Evolutionary conservation across 2,797 vertebrate species (phyloP).

Genomic region (Myripristis murdjan): DNA sequence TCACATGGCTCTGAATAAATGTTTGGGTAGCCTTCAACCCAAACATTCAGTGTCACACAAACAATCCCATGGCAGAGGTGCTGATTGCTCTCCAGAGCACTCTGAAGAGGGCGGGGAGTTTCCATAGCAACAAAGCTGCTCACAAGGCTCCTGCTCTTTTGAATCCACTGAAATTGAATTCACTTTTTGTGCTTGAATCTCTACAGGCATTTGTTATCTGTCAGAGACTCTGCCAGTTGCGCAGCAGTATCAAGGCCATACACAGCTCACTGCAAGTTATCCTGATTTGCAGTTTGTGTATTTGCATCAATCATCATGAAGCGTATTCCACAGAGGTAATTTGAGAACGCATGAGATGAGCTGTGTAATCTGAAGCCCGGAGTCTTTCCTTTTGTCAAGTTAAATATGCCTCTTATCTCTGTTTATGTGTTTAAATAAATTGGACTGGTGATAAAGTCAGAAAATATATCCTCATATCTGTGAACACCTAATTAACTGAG

Average conservation of each 20-base stretch:
- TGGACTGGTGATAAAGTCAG: background rate
- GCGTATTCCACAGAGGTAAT: slow-evolving; percentile 8
- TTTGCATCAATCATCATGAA: background rate
- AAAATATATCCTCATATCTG: background rate
- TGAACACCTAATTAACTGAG: background rate
- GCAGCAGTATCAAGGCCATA: background rate
- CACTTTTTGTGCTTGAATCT: too few relatives aligned
- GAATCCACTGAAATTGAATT: background rate
- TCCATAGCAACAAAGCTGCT: slow-evolving; percentile 60
- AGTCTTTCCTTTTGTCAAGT: background rate
- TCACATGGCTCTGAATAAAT: slow-evolving; percentile 42
- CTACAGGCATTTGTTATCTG: slow-evolving; percentile 4
- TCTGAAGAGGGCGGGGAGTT: slow-evolving; percentile 43
- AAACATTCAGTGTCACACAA: slow-evolving; percentile 41
- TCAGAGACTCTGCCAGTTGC: slow-evolving; percentile 1
- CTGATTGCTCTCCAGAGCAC: slow-evolving; percentile 17
- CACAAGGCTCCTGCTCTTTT: slow-evolving; percentile 26
- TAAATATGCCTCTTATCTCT: slow-evolving; percentile 9
- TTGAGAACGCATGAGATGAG: slow-evolving; percentile 19
- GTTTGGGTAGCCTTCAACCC: too few relatives aligned
- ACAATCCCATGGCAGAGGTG: slow-evolving; percentile 39
- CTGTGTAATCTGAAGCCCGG: slow-evolving; percentile 22
- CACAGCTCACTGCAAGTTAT: background rate
- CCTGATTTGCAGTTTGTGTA: background rate
- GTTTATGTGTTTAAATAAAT: background rate